Percentiles rank a stretch among this genome's conserved stretches.
Evolutionary conservation across 2,888 invertebrate genomes (phyloP).

Genomic region (Himalopsyche kuldschensis): DNA sequence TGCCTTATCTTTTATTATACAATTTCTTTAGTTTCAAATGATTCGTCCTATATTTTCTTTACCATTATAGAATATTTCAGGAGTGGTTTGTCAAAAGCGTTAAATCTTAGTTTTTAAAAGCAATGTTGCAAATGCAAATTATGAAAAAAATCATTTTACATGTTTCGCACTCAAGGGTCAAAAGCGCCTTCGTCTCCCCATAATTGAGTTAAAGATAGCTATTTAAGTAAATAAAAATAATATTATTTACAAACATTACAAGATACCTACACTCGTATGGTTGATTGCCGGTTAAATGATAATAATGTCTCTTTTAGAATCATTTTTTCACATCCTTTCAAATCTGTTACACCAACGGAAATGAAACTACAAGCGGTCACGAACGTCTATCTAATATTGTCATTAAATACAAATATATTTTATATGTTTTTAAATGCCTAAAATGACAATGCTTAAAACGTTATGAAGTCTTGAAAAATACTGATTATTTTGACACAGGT

Average conservation of each 20-base stretch:
- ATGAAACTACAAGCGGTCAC: not conserved
- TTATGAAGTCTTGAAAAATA: no score
- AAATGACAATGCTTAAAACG: not conserved
- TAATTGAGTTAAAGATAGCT: not conserved
- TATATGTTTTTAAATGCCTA: not conserved
- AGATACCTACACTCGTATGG: not conserved
- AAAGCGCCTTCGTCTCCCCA: not conserved
- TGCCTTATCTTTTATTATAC: no score
- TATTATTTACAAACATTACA: not conserved
- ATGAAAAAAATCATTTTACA: no score
- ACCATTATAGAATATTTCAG: no score
- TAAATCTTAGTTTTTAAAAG: no score
- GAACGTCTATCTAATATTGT: not conserved
- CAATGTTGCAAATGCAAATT: no score
- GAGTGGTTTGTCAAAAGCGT: no score
- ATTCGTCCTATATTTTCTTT: no score
- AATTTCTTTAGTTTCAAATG: no score
- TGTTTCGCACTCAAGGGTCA: not conserved
- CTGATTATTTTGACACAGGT: no score
- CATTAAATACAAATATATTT: not conserved
- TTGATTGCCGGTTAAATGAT: not conserved
- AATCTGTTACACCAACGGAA: not conserved
- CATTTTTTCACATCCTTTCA: not conserved
- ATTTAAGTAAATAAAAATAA: not conserved
- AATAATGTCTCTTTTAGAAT: not conserved